phyloP scores from a whole-genome alignment of 2,113 vertebrate species.

The Eira barbara region DNA sequence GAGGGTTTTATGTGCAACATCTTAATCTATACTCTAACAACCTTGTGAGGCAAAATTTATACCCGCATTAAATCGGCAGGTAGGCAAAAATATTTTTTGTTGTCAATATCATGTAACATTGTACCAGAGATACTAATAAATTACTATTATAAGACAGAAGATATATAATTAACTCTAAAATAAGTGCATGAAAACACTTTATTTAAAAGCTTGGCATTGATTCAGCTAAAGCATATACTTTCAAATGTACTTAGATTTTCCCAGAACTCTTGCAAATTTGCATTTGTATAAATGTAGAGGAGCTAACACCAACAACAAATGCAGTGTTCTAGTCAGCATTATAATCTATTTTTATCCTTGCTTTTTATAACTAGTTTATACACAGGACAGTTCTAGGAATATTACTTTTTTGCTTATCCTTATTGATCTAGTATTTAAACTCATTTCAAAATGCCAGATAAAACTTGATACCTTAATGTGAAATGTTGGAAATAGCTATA shows the following conservation, averaged over 20 bases:
- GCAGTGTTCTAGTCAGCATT: background rate
- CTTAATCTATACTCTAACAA: background rate
- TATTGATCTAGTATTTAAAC: background rate
- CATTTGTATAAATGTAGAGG: background rate
- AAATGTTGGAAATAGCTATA: background rate
- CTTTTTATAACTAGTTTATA: background rate
- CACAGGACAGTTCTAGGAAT: background rate
- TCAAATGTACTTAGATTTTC: constrained; percentile 43
- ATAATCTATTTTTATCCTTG: constrained; percentile 24
- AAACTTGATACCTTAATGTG: background rate
- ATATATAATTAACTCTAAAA: background rate
- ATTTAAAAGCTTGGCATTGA: constrained; percentile 14
- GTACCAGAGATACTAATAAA: background rate
- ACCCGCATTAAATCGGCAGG: background rate
- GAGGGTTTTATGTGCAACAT: background rate
- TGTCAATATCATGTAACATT: background rate
- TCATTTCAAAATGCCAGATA: background rate
- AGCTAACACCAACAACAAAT: background rate
- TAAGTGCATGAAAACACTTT: background rate
- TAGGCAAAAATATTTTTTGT: background rate
- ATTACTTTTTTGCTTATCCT: background rate
- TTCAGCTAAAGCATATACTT: background rate
- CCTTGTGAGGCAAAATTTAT: background rate
- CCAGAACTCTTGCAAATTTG: background rate
- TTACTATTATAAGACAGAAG: background rate